Conservation (phyloP, 2,113 vertebrate species). For the Gnathonemus longibarbis region DNA sequence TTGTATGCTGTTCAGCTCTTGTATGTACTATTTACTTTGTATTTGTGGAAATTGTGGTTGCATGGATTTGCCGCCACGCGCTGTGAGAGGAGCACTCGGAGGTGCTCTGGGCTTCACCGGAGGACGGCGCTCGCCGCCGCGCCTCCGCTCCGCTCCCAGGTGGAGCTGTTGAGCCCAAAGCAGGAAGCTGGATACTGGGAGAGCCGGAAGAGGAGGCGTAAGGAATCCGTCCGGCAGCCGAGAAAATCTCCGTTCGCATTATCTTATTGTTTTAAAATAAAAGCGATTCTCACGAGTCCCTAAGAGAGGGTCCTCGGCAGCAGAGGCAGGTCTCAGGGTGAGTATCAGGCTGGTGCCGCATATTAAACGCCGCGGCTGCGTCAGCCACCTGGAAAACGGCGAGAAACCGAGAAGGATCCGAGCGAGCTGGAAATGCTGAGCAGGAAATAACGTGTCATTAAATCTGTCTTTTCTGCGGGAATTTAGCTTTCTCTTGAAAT, state of each 20-base stretch:
- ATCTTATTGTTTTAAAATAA: not conserved
- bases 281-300: not conserved
- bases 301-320: not conserved
- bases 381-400: not conserved
- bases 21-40: not conserved
- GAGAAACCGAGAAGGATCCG: not conserved
- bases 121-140: not conserved
- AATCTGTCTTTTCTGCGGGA: not conserved
- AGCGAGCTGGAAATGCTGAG: conserved; percentile 25
- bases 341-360: not conserved
- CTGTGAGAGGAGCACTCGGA: not conserved
- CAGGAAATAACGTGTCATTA: not conserved
- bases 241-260: conserved; percentile 13
- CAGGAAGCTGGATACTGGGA: conserved; percentile 56
- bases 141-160: not conserved
- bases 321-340: not conserved
- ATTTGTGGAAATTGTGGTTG: not conserved
- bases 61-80: not conserved
- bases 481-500: not conserved
- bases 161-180: conserved; percentile 24
- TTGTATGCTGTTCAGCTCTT: not conserved
- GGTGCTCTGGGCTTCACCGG: not conserved
- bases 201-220: conserved; percentile 52
- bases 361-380: not conserved
- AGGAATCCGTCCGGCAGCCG: not conserved